A percentile compares a stretch with the other conserved stretches of the same genome.
Conservation (phyloP, 1,140 invertebrate species). For the Drosophila busckii region DNA sequence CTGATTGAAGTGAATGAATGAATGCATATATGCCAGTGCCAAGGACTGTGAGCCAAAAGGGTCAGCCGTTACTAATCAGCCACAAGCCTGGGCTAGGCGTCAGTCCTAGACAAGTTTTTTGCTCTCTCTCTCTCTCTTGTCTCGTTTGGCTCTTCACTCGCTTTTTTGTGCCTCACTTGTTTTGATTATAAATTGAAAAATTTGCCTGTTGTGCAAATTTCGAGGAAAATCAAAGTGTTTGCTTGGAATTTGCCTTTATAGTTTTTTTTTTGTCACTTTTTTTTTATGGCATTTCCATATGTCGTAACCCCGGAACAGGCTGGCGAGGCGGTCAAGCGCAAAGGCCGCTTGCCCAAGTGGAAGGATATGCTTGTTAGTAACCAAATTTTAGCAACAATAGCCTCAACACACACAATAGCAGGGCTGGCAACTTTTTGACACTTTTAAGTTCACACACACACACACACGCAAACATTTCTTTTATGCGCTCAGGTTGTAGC, state of each 20-base stretch:
- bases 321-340: slow-evolving; percentile 58
- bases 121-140: not conserved
- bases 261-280: not conserved
- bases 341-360: slow-evolving; percentile 51
- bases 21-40: slow-evolving; percentile 43
- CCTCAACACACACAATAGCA: slow-evolving; percentile 2
- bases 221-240: slow-evolving; percentile 67
- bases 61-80: slow-evolving; percentile 58
- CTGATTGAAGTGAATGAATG: slow-evolving; percentile 48
- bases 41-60: slow-evolving; percentile 13
- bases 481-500: slow-evolving; percentile 1
- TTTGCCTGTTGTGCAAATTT: slow-evolving; percentile 63
- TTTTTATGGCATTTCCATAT: slow-evolving; percentile 58
- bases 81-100: slow-evolving; percentile 4
- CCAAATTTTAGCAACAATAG: slow-evolving; percentile 34
- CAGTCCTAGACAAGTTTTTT: slow-evolving; percentile 19
- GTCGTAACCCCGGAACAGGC: slow-evolving; percentile 43
- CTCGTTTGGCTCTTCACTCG: not conserved
- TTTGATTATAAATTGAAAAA: slow-evolving; percentile 77
- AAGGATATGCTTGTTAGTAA: slow-evolving; percentile 58
- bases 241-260: slow-evolving; percentile 46
- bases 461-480: too few relatives aligned
- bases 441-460: slow-evolving; percentile 26
- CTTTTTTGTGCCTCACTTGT: slow-evolving; percentile 27
- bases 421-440: slow-evolving; percentile 12